Base-by-base conservation (phyloP, 2,113 vertebrate species). In the Cromileptes altivelis region DNA sequence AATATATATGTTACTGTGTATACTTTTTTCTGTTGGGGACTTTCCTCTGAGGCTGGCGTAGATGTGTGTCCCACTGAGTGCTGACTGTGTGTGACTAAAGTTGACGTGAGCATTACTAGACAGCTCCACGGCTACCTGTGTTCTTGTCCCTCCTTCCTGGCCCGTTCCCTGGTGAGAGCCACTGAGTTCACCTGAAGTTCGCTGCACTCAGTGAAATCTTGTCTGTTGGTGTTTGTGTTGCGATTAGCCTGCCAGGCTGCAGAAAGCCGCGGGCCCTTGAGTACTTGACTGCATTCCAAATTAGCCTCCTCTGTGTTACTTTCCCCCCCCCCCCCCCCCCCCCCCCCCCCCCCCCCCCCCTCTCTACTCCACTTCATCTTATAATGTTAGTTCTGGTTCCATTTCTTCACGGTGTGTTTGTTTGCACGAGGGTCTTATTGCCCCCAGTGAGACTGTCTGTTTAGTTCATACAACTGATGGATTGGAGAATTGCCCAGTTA, bases 281-380 rank as follows among this genome's bases (percentile, higher is more conserved):
- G 80, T 78, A 81, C 82, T 88, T 79, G 70, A 84, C 64, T 89
- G 79, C 70, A 80, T 86, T 89, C 81, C 77, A 86, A 89, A 89
- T 89, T 56, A 88, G 55, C 45, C 27, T 72, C 55, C 27, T 40
- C 56, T 78, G 33, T 60, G 56, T 81, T 75, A 62, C 45, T 75
- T 80, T 80, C 25, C 45, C 27, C 63, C 18, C 19, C 25, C 21
- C 53, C n/a, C 25, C 45, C 27, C 63, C 18, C 19, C 25, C 21
- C 53, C 25, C 45, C 27, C 63, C 18, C 19, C 25, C 21, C 53
- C 25, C 45, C 27, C 63, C 18, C 19, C 25, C 21, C 53, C 75
- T 23, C 19, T 62, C 23, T 60, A 25, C 69, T 78, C 49, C 19
- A 56, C 61, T 55, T 76, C 63, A 37, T 80, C 65, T 71, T 63